Evolutionary conservation across 2,888 invertebrate genomes (phyloP), one percentile per base, ranked within the genome.

Genomic region (Phortica magna): DNA sequence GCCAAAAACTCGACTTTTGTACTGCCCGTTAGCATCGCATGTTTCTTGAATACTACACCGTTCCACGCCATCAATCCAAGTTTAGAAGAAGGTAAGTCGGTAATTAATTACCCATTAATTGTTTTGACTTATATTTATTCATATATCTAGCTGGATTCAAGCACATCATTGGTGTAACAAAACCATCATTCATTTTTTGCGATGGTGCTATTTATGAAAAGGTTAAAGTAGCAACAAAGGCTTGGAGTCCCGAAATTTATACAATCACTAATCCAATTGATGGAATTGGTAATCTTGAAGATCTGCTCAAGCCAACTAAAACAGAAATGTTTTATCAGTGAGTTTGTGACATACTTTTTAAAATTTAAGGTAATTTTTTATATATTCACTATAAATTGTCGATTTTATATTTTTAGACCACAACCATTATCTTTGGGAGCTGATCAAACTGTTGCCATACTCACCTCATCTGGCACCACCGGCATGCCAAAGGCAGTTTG

Each of bases 381-480:
- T 7, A 59, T 59, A 59, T 14, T 31, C 31, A 31, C 3, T 2
- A 31, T 3, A 31, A 31, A 31, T 31, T 31, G 31, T 31, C 3
- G 31, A 2, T 31, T 31, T 31, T 31, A 31, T 31, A 2, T 31
- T 31, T 31, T 31, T 31, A 31, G 77, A 19, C 77, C 77, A 2
- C n/a, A 61, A 10, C 39, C 43, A 14, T 41, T 77, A 2, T 12
- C 22, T 14, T 41, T 22, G 5, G 84, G 84, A 17, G 79, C 78
- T 0, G 83, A 83, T 70, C 84, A 87, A 74, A 82, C 83, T 9
- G 83, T 82, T 3, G 81, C 79, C 5, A 88, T 89, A 57, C 41
- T 89, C 0, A 83, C 85, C 64, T 88, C 89, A 2, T 88, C 89
- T 7, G 89, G 90, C 12, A 87, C 88, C 1, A 88, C 86, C 0